Evolutionary conservation across 2,797 vertebrate genomes (phyloP).

Genomic region (Pipistrellus kuhlii): DNA sequence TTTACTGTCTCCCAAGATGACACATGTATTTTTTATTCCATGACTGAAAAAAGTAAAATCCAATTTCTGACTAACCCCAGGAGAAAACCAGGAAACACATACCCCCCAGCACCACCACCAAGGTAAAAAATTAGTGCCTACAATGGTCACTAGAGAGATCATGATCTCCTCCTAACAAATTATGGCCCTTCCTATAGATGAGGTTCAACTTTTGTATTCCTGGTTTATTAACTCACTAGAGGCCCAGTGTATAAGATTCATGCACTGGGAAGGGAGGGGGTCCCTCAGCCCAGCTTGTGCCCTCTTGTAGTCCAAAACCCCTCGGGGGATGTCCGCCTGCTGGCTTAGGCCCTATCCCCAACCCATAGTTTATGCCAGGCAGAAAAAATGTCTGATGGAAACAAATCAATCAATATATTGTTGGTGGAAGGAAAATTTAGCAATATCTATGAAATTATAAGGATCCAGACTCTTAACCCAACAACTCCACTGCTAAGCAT

Average conservation of each 20-base stretch:
- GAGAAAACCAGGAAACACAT: conserved; percentile 42
- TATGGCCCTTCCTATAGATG: not conserved
- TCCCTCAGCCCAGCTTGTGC: no score
- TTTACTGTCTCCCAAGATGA: not conserved
- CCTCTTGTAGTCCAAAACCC: no score
- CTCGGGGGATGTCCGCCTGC: no score
- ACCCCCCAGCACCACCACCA: not conserved
- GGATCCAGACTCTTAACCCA: conserved; percentile 37
- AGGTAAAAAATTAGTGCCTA: conserved; percentile 15
- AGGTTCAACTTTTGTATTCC: conserved; percentile 42
- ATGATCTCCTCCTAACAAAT: not conserved
- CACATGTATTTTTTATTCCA: not conserved
- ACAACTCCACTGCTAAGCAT: not conserved
- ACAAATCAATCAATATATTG: not conserved
- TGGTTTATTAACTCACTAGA: not conserved
- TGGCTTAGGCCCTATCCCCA: no score
- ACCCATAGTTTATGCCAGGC: not conserved
- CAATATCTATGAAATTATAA: conserved; percentile 1
- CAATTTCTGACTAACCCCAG: conserved; percentile 12
- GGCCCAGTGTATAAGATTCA: no score
- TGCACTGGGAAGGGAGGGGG: no score
- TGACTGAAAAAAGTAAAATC: conserved; percentile 43
- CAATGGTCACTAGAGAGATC: not conserved
- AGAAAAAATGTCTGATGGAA: conserved; percentile 24
- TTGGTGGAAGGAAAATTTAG: not conserved